Percentiles rank a stretch among this genome's conserved stretches.
phyloP scores from a whole-genome alignment of 2,113 vertebrate genomes.

The Dinomys branickii region DNA sequence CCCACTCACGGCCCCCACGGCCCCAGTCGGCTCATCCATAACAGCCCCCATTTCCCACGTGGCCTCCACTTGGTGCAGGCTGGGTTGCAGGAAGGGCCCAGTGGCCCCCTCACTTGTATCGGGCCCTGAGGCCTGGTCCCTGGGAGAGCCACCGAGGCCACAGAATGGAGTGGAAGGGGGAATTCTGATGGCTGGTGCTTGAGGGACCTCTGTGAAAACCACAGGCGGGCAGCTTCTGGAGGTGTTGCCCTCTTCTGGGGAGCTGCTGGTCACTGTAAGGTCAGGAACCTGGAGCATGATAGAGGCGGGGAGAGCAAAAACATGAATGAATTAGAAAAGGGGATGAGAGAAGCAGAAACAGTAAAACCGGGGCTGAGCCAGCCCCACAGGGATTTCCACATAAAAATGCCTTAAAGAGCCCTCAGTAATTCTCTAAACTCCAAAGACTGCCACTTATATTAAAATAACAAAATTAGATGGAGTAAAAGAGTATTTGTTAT shows the following conservation, averaged over 20 bases:
- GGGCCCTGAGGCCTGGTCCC: conserved; percentile 78
- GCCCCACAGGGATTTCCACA: conserved; percentile 20
- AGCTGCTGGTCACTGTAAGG: conserved; percentile 64
- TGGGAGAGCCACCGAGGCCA: conserved; percentile 71
- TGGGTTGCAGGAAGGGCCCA: conserved; percentile 54
- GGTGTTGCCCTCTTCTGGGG: conserved; percentile 71
- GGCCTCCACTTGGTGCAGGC: conserved; percentile 73
- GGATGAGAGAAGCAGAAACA: conserved; percentile 49
- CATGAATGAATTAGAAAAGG: conserved; percentile 11
- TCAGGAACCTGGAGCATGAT: conserved; percentile 78
- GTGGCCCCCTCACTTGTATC: conserved; percentile 68
- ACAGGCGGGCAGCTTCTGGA: conserved; percentile 64
- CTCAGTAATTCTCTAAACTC: conserved; percentile 36
- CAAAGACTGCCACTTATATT: conserved; percentile 22
- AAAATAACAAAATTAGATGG: not conserved
- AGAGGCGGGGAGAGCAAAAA: not conserved
- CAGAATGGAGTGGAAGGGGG: conserved; percentile 57
- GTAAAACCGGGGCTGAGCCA: conserved; percentile 21
- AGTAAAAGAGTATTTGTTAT: not conserved
- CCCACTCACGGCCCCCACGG: conserved; percentile 55
- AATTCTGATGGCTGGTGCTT: conserved; percentile 73
- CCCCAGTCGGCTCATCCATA: conserved; percentile 26
- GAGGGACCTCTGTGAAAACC: conserved; percentile 76
- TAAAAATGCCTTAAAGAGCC: conserved; percentile 18
- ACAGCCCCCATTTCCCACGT: conserved; percentile 60